Percentiles rank a stretch among this genome's conserved stretches.
phyloP scores from a whole-genome alignment of 2,113 vertebrate species.

The Lophotis ruficrista region DNA sequence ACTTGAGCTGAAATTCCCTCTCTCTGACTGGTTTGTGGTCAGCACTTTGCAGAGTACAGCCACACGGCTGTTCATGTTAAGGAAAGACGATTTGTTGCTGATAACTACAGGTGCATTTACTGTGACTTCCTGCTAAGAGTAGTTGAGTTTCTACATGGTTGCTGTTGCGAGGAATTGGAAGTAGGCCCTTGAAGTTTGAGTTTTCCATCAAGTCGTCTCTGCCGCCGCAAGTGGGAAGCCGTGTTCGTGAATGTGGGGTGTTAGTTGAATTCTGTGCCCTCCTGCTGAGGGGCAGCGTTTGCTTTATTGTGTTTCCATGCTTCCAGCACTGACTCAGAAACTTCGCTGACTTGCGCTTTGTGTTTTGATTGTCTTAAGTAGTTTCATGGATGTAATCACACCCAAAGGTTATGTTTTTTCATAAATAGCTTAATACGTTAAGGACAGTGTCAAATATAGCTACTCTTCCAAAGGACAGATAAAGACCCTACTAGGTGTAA shows the following conservation, averaged over 20 bases:
- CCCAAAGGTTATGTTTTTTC: neutral
- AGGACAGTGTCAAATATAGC: neutral
- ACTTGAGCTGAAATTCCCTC: neutral
- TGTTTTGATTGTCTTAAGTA: neutral
- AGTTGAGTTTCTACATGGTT: neutral
- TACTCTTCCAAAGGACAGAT: neutral
- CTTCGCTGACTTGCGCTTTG: neutral
- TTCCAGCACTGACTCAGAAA: neutral
- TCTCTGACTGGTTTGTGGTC: neutral
- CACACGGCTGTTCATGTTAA: neutral
- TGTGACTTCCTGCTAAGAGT: neutral
- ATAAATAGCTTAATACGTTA: neutral
- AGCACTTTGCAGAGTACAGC: neutral
- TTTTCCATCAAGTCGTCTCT: neutral
- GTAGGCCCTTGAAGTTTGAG: rapidly evolving
- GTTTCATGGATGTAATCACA: neutral
- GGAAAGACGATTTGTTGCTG: neutral
- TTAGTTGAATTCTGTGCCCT: neutral
- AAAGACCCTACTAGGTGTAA: neutral
- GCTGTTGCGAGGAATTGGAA: neutral
- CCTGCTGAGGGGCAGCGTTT: neutral
- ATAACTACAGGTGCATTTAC: neutral
- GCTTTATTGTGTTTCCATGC: neutral
- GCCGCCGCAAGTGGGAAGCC: rapidly evolving
- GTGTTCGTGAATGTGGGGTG: rapidly evolving